Percentiles rank a stretch among this genome's conserved stretches.
Evolutionary conservation across 2,113 vertebrate genomes (phyloP).

Genomic region (Pelvicachromis taeniatus): DNA sequence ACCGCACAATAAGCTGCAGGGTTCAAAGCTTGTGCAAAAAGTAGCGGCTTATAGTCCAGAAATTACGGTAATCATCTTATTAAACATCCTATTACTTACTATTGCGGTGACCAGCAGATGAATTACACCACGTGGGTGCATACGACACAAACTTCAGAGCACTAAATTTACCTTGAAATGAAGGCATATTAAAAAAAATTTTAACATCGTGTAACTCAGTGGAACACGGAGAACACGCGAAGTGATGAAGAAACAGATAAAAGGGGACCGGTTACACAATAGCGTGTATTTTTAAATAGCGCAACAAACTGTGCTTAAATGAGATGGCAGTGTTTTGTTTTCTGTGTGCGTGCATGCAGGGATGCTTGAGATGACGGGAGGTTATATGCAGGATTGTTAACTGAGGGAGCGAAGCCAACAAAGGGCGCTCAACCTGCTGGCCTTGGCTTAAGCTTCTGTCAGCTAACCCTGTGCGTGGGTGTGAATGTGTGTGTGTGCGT

Average conservation of each 20-base stretch:
- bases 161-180: neutral
- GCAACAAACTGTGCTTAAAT: neutral
- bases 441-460: conserved; percentile 1
- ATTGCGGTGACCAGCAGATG: neutral
- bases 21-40: no score
- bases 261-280: neutral
- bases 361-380: neutral
- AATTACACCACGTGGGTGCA: neutral
- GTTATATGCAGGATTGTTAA: neutral
- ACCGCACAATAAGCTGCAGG: no score
- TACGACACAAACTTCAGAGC: neutral
- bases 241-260: neutral
- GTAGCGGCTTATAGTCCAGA: no score
- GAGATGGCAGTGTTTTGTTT: neutral
- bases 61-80: neutral
- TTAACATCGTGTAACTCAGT: neutral
- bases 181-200: neutral
- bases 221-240: neutral
- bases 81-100: neutral
- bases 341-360: neutral
- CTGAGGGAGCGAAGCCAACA: neutral
- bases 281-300: neutral
- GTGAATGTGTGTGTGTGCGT: neutral
- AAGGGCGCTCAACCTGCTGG: neutral
- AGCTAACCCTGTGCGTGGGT: neutral